Base-by-base conservation (phyloP, 2,888 invertebrate species). In the Cremastinae sp. region DNA sequence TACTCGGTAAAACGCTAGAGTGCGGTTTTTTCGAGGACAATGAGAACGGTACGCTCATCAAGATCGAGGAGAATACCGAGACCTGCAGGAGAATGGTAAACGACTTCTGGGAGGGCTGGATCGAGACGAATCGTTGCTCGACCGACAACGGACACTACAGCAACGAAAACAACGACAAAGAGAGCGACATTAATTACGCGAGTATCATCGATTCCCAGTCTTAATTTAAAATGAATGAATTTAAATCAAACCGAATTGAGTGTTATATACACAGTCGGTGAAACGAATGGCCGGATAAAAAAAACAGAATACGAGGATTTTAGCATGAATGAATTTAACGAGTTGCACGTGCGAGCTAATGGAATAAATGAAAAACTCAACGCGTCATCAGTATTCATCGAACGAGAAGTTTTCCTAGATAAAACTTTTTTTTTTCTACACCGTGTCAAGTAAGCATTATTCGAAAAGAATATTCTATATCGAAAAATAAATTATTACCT, bases 1-100 rank as follows among this genome's bases (percentile, higher is more conserved):
- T 87, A 12, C 80, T 88, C 14, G 87, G 86, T 2, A 86, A 84
- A 62, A 88, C 83, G 65, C 61, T 85, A 20, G 86, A 85, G 7
- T 80, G 83, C 2, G 83, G 83, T 16, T 84, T 83, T 45, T 74
- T 82, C 22, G 81, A 81, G 51, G 82, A 79, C 4, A 80, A 79
- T 62, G 61, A 70, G 12, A 80, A 82, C 22, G 84, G 84, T 0
- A 80, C 75, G 62, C 66, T 82, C 10, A 80, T 82, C 10, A 82
- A 81, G 69, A 80, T 84, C 69, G 78, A 84, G 38, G 82, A 84
- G 5, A 81, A 85, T 8, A 61, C 73, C 12, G 74, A 74, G 9
- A 22, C 75, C 0, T 69, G 74, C 47, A 66, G 70, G 20, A 85
- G 82, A 78, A 72, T 80, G 59, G 81, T 86, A 53, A 80, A 79